These are phyloP conservation scores for Aquatica leii DNA, from an alignment of 2,888 invertebrate species.

Conservation along the genomic window DNA sequence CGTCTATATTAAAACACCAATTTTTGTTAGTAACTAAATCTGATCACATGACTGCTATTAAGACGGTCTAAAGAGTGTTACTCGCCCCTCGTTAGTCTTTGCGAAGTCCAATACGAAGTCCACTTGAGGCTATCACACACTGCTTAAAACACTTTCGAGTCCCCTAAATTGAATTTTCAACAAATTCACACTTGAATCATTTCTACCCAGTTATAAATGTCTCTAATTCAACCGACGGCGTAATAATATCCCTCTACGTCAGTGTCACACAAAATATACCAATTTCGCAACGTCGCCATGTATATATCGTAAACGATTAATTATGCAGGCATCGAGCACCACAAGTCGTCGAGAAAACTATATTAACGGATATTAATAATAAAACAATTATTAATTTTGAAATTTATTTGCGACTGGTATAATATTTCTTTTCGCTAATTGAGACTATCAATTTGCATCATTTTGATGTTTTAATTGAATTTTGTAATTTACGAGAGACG, in stretches of 20 bases:
- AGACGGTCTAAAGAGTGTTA: conserved; percentile 50
- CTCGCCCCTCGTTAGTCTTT: conserved; percentile 60
- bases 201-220: not conserved
- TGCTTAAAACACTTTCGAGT: conserved; percentile 40
- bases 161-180: conserved; percentile 18
- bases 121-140: conserved; percentile 55
- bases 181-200: conserved; percentile 52
- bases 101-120: conserved; percentile 55
- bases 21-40: conserved; percentile 40
- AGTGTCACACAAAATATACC: conserved; percentile 23
- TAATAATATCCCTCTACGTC: conserved; percentile 21
- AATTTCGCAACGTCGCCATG: conserved; percentile 17
- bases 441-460: conserved; percentile 58
- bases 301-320: conserved; percentile 30
- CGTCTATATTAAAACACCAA: conserved; percentile 44
- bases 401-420: conserved; percentile 44
- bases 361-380: conserved; percentile 33
- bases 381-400: conserved; percentile 54
- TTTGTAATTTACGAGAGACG: conserved; percentile 23
- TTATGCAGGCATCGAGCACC: conserved; percentile 31
- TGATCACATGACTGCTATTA: conserved; percentile 55
- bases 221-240: not conserved
- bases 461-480: conserved; percentile 41
- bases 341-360: conserved; percentile 32
- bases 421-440: conserved; percentile 55